These are phyloP conservation scores for Sebastes cheni DNA, from an alignment of 2,797 vertebrate species.

Conservation along the genomic window DNA sequence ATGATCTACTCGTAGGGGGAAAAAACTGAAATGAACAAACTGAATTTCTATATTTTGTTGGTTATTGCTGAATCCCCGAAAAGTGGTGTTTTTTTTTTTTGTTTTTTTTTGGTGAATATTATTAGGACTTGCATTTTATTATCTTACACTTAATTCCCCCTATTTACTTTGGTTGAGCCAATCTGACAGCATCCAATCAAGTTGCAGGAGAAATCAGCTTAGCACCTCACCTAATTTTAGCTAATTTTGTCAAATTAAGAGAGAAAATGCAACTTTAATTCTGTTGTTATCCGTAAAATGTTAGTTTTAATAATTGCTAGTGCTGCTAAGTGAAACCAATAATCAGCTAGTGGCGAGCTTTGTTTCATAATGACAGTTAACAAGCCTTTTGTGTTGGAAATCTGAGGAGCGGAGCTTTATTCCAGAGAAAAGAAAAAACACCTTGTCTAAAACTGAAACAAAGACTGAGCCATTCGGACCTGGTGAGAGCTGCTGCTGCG, in stretches of 20 bases:
- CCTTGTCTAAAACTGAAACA: neutral
- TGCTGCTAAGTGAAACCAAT: conserved; percentile 1
- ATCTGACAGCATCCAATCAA: too few species aligned
- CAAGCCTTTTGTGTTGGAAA: neutral
- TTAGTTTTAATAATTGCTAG: neutral
- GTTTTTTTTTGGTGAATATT: too few species aligned
- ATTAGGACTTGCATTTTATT: too few species aligned
- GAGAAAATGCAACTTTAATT: neutral
- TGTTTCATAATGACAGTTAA: neutral
- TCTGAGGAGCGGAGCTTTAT: conserved; percentile 1
- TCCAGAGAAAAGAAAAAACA: neutral
- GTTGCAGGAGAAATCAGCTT: too few species aligned
- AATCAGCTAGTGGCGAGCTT: neutral
- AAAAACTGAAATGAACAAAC: too few species aligned
- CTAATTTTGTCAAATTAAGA: neutral
- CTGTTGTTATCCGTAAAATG: neutral
- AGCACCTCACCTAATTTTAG: too few species aligned
- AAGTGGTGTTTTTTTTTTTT: too few species aligned
- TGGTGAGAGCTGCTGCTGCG: neutral
- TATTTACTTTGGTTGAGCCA: too few species aligned
- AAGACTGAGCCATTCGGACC: neutral
- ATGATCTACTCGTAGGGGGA: too few species aligned
- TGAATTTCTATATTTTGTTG: too few species aligned
- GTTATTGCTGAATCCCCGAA: too few species aligned
- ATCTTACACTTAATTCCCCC: too few species aligned